Base-by-base conservation (phyloP, 2,888 invertebrate genomes). In the Microplitis deprimator region DNA sequence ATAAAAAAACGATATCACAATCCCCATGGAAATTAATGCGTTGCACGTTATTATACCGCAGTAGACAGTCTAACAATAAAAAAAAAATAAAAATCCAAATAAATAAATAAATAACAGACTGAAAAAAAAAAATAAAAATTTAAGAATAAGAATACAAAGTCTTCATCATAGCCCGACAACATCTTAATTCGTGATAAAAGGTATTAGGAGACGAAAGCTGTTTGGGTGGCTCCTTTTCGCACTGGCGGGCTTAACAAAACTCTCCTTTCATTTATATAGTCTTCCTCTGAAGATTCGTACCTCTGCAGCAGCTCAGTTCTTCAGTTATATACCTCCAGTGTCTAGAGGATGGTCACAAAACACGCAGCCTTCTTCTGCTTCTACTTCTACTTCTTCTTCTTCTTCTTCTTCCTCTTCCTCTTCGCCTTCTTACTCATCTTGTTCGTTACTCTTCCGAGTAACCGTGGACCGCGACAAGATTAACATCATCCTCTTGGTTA, bases 401-500 rank as follows among this genome's bases (percentile, higher is more conserved):
- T 50, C 17, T 72, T 68, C 13, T 29, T 50, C 17, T 72, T 68
- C 77, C 60, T 77, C 76, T 7, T 72, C 17, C 64, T 17, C 40
- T 29, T 50, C 17, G 39, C 39, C 13, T 16, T 40, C 40, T 39
- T 29, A 59, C 13, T 50, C 65, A 40, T 41, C 65, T 10, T 77
- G 64, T 78, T 62, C 62, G 73, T 76, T 70, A 79, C 82, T 82
- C 83, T 84, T 83, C 85, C 85, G 79, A 83, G 85, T 85, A 85
- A 85, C 84, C 85, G 81, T 81, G 83, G 82, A 82, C 84, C 84
- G 83, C 83, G 84, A 82, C 84, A 85, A 88, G 87, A 87, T 88
- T 87, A 87, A 83, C 86, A 87, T 86, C 88, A 85, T 80, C 79
- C 85, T 82, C 86, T 81, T 83, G 73, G 85, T 87, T 85, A 85